Base-by-base conservation (phyloP, 2,797 vertebrate species). In the Rachycentron canadum region DNA sequence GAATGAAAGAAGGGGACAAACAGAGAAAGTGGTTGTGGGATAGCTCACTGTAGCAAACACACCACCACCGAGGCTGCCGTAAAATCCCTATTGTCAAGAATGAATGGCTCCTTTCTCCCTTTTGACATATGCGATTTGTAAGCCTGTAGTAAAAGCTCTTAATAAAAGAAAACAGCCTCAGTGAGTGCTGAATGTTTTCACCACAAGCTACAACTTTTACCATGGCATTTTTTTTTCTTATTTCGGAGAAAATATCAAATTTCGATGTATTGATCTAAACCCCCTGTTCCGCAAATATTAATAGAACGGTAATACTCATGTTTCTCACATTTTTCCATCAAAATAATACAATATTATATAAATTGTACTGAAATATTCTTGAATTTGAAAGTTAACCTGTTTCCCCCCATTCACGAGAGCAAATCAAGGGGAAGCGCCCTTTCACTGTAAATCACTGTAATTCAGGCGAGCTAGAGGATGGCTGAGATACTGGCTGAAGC, bases 71-170 rank as follows among this genome's bases (percentile, higher is more conserved):
- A 78, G 79, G 71, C 78, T 59, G 69, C 91, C 76, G 76, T 92
- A 84, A 94, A 94, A 92, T 90, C 85, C 87, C 87, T 49, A 84
- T 93, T 90, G 91, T 92, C 69, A 49, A 72, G 69, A 86, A 86
- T 87, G 86, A 91, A 93, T 89, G 79, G 91, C 85, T 79, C 70
- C 75, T 91, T 86, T 91, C 86, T 88, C 82, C 71, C 73, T 64
- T 76, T 71, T 85, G 83, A 92, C 89, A 86, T 73, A 76, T 84
- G 90, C 60, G 89, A 93, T 93, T 92, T 91, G 91, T 69, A 81
- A 86, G 63, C 69, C 75, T 71, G 56, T 53, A 83, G 74, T 81
- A 82, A 79, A 86, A 81, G 67, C 34, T 43, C n/a, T 57, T 63
- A 55, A 84, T 82, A 63, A 81, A 81, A 75, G 59, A 77, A 80